Evolutionary conservation across 2,888 invertebrate species (phyloP).

Genomic region (Cancer borealis): DNA sequence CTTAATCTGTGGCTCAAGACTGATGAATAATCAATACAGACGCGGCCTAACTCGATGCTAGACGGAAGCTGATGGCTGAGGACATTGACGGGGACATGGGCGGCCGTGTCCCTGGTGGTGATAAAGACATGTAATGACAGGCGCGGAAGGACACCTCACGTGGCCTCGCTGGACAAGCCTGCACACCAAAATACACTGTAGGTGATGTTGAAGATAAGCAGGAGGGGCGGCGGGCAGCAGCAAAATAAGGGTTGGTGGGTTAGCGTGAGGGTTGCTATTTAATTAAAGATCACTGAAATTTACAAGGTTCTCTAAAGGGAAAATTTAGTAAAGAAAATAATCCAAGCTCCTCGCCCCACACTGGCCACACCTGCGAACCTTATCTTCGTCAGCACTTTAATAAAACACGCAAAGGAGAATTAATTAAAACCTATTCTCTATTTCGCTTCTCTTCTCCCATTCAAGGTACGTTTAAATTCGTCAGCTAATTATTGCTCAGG

Average conservation of each 20-base stretch:
- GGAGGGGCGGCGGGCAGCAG: slow-evolving; percentile 14
- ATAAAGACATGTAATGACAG: not conserved
- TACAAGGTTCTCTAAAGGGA: slow-evolving; percentile 37
- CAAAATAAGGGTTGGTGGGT: slow-evolving; percentile 22
- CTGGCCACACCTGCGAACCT: slow-evolving; percentile 13
- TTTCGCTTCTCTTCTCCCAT: slow-evolving; percentile 26
- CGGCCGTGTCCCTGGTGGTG: not conserved
- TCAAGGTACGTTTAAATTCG: slow-evolving; percentile 13
- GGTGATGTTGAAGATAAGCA: not conserved
- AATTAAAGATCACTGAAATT: slow-evolving; percentile 34
- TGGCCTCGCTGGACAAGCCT: not conserved
- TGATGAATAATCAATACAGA: slow-evolving; percentile 51
- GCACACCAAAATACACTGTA: not conserved
- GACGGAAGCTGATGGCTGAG: slow-evolving; percentile 3
- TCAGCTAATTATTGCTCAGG: slow-evolving; percentile 1
- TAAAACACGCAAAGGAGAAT: slow-evolving; percentile 23
- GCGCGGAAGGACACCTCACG: not conserved
- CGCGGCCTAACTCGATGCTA: slow-evolving; percentile 2
- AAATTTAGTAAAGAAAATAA: slow-evolving; percentile 40
- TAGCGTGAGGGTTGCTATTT: slow-evolving; percentile 34
- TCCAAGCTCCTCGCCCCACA: not conserved
- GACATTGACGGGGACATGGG: not conserved
- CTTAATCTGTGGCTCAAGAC: slow-evolving; percentile 44
- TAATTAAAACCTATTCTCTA: slow-evolving; percentile 41
- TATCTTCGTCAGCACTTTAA: slow-evolving; percentile 35